Conservation (phyloP, 35 echinoderm and acorn worm species). For the Acanthaster planci region DNA sequence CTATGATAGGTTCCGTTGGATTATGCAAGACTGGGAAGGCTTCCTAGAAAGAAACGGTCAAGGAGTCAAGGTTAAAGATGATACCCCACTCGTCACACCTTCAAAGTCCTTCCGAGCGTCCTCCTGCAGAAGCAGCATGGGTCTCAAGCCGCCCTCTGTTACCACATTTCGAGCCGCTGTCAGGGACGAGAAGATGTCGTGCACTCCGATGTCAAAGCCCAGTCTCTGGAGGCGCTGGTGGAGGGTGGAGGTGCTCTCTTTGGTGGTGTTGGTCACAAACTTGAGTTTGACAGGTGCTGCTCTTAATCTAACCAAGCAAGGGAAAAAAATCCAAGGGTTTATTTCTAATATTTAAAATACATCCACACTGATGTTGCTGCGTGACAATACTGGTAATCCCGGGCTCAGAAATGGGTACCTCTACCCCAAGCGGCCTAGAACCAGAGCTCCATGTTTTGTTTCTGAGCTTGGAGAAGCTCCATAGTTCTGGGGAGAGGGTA, state of each 20-base stretch:
- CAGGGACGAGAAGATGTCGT: constrained; percentile 92
- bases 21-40: no score
- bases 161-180: constrained; percentile 85
- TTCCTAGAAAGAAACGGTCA: no score
- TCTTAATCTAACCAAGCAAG: constrained; percentile 55
- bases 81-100: constrained; percentile 34
- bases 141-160: constrained; percentile 53
- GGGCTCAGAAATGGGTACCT: not conserved
- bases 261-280: constrained; percentile 99
- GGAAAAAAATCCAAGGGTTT: not conserved
- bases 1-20: no score
- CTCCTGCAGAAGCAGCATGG: constrained; percentile 78
- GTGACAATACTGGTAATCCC: no score
- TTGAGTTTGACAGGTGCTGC: constrained; percentile 60
- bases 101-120: constrained; percentile 83
- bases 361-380: no score
- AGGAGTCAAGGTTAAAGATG: not conserved
- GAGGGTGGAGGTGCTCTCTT: constrained; percentile 81
- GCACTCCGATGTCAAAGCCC: constrained; percentile 72
- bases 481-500: no score
- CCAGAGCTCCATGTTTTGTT: no score
- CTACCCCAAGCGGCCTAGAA: not conserved
- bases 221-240: constrained; percentile 63
- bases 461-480: no score
- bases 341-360: not conserved